Evolutionary conservation across 2,113 vertebrate genomes (phyloP).

Genomic region (Brachyhypopomus gauderio): DNA sequence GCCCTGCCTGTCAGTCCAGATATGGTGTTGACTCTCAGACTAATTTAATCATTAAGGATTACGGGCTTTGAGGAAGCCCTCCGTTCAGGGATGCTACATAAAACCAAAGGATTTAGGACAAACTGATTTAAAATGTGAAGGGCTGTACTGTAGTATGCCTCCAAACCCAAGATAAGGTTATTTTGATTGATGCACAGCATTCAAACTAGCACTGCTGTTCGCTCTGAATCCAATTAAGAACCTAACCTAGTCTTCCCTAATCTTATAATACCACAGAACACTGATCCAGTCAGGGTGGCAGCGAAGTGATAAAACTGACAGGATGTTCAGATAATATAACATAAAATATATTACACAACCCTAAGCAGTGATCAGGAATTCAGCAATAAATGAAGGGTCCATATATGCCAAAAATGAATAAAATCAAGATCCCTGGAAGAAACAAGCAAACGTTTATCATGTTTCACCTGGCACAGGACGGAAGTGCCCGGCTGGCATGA

Average conservation of each 20-base stretch:
- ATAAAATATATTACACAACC: neutral
- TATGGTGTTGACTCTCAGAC: conserved; percentile 17
- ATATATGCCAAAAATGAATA: neutral
- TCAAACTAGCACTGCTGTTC: neutral
- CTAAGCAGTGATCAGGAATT: neutral
- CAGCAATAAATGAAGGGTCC: neutral
- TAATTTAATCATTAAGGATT: conserved; percentile 52
- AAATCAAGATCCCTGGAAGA: neutral
- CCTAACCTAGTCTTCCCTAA: neutral
- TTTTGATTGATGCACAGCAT: conserved; percentile 3
- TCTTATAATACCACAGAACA: neutral
- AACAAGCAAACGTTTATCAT: neutral
- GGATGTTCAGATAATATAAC: neutral
- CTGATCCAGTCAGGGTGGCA: neutral
- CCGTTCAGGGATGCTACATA: conserved; percentile 17
- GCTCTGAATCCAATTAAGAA: conserved; percentile 17
- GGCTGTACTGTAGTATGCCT: neutral
- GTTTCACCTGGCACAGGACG: neutral
- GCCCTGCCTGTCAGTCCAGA: conserved; percentile 28
- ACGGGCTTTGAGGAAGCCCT: conserved; percentile 6
- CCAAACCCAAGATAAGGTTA: neutral
- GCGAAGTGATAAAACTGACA: neutral
- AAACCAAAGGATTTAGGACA: conserved; percentile 31
- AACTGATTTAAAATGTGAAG: neutral
- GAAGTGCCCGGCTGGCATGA: conserved; percentile 2